These are phyloP conservation scores for Alosa alosa DNA, from an alignment of 2,113 vertebrate genomes.

Conservation along the genomic window DNA sequence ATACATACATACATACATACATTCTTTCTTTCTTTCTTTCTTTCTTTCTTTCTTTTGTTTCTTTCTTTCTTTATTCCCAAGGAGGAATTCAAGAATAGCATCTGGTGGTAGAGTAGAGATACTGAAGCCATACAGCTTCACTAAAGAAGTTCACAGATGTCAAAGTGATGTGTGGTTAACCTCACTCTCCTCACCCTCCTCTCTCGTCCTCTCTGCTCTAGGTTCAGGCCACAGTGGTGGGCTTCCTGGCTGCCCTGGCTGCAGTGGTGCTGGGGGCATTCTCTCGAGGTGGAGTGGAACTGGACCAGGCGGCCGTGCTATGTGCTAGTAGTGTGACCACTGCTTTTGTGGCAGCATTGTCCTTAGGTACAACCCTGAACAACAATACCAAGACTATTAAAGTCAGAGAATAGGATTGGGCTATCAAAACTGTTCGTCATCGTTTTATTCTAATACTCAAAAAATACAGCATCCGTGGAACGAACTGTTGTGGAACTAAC, in stretches of 20 bases:
- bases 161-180: neutral
- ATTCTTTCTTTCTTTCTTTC: too few relatives aligned
- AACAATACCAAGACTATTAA: neutral
- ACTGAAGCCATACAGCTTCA: neutral
- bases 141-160: neutral
- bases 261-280: slow-evolving; percentile 81
- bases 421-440: neutral
- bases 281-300: slow-evolving; percentile 78
- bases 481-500: neutral
- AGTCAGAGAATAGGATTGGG: neutral
- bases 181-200: neutral
- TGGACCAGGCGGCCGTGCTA: slow-evolving; percentile 80
- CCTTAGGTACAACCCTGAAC: slow-evolving; percentile 71
- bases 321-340: slow-evolving; percentile 92
- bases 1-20: too few relatives aligned
- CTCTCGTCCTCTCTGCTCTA: slow-evolving; percentile 48
- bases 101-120: too few relatives aligned
- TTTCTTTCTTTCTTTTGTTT: too few relatives aligned
- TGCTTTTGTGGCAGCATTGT: slow-evolving; percentile 86
- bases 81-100: too few relatives aligned
- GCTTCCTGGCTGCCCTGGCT: slow-evolving; percentile 88
- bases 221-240: slow-evolving; percentile 93
- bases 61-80: too few relatives aligned
- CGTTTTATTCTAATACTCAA: neutral
- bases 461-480: neutral